Evolutionary conservation across 2,113 vertebrate genomes (phyloP).

Genomic region (Columba janthina): DNA sequence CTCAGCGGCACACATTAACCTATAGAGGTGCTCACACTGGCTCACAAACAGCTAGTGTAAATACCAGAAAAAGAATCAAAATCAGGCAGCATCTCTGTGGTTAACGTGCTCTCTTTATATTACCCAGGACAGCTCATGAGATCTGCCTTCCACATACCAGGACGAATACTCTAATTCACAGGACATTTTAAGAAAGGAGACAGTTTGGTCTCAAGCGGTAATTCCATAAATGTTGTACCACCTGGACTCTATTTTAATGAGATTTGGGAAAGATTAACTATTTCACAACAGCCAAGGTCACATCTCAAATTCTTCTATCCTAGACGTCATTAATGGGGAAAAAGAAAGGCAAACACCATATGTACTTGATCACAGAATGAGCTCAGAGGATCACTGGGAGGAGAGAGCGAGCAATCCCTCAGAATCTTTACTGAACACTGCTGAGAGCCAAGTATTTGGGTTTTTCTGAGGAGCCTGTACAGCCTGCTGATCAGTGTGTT

Average conservation of each 20-base stretch:
- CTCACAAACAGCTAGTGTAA: neutral
- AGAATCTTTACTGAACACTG: neutral
- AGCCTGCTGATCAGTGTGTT: neutral
- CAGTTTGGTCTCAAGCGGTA: neutral
- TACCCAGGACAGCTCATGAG: neutral
- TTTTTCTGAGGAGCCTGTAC: neutral
- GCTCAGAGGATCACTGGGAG: constrained; percentile 27
- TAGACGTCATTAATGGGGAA: neutral
- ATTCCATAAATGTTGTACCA: constrained; percentile 8
- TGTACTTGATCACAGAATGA: constrained; percentile 30
- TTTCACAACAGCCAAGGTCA: constrained; percentile 15
- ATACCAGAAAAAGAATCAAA: neutral
- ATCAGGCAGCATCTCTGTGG: neutral
- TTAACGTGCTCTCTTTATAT: neutral
- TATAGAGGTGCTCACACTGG: neutral
- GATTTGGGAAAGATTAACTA: constrained; percentile 35
- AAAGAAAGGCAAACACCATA: constrained; percentile 14
- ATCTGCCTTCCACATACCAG: neutral
- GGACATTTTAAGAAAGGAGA: neutral
- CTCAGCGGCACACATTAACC: neutral
- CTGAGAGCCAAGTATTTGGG: neutral
- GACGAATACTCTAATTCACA: neutral
- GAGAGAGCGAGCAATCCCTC: constrained; percentile 22
- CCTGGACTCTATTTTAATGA: constrained; percentile 41
- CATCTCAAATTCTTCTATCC: constrained; percentile 18